Conservation (phyloP, 2,113 vertebrate species). For the Sphaerodactylus townsendi region DNA sequence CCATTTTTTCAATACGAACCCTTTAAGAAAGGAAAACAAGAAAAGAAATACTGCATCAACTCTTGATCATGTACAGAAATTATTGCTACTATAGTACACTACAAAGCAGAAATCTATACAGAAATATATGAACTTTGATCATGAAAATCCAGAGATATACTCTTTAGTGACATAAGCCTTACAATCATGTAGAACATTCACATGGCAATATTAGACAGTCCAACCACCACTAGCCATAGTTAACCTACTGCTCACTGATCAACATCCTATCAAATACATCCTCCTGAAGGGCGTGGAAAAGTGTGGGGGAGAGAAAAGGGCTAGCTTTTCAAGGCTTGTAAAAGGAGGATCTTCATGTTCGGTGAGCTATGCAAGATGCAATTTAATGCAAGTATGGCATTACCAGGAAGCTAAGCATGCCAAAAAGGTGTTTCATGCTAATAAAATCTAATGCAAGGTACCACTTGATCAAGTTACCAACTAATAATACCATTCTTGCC, state of each 20-base stretch:
- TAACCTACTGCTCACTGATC: conserved; percentile 54
- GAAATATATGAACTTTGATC: conserved; percentile 75
- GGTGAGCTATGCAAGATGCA: conserved; percentile 72
- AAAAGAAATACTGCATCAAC: conserved; percentile 74
- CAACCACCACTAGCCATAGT: conserved; percentile 58
- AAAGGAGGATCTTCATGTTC: conserved; percentile 75
- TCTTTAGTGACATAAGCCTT: conserved; percentile 76
- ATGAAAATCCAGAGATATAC: conserved; percentile 78
- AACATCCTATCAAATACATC: conserved; percentile 69
- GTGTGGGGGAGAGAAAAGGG: conserved; percentile 43
- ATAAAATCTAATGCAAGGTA: conserved; percentile 82
- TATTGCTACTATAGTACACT: conserved; percentile 84
- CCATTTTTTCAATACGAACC: conserved; percentile 67
- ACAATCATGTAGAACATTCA: conserved; percentile 71
- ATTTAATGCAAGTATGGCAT: conserved; percentile 71
- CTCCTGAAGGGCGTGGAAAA: conserved; percentile 27
- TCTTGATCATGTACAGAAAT: conserved; percentile 80
- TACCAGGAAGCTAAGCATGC: conserved; percentile 80
- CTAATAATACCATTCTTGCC: conserved; percentile 75
- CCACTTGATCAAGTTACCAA: conserved; percentile 80
- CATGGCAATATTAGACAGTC: conserved; percentile 65
- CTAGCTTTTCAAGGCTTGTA: conserved; percentile 75
- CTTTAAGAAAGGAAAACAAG: conserved; percentile 61
- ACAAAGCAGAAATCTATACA: conserved; percentile 80
- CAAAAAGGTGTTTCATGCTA: conserved; percentile 79